Conservation (phyloP, 2,888 invertebrate species). For the Apotomis turbidana region DNA sequence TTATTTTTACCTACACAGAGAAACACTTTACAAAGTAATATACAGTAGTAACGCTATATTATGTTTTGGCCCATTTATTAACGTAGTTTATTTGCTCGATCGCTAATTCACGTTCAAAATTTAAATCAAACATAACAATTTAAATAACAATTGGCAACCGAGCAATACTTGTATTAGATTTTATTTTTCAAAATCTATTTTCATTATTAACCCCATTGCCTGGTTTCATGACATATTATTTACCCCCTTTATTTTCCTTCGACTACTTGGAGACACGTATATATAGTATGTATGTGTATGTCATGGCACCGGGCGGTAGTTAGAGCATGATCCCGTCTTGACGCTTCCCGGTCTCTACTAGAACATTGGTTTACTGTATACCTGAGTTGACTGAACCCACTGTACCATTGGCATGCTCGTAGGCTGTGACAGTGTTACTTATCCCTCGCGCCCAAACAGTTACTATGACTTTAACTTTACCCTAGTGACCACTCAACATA, state of each 20-base stretch:
- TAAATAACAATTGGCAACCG: conserved; percentile 68
- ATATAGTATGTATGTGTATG: conserved; percentile 50
- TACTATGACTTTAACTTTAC: conserved; percentile 68
- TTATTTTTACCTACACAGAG: conserved; percentile 81
- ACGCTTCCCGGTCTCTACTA: conserved; percentile 64
- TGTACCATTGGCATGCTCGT: conserved; percentile 76
- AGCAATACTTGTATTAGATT: conserved; percentile 66
- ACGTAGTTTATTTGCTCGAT: conserved; percentile 75
- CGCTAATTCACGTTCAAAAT: conserved; percentile 57
- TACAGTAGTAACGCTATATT: conserved; percentile 73
- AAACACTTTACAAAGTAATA: conserved; percentile 80
- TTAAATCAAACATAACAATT: neutral
- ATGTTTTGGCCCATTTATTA: conserved; percentile 75
- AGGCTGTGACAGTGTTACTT: conserved; percentile 82
- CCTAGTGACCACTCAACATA: conserved; percentile 65
- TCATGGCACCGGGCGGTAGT: conserved; percentile 67
- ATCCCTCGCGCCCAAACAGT: conserved; percentile 81
- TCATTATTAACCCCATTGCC: conserved; percentile 61
- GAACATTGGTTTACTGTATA: conserved; percentile 49
- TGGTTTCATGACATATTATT: conserved; percentile 74
- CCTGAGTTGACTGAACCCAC: conserved; percentile 70
- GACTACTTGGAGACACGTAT: conserved; percentile 35
- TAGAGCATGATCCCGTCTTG: conserved; percentile 69
- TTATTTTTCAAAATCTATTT: conserved; percentile 65
- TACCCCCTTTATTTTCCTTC: conserved; percentile 41